These are phyloP conservation scores for Sipha maydis DNA, from an alignment of 2,888 invertebrate species.

Conservation along the genomic window DNA sequence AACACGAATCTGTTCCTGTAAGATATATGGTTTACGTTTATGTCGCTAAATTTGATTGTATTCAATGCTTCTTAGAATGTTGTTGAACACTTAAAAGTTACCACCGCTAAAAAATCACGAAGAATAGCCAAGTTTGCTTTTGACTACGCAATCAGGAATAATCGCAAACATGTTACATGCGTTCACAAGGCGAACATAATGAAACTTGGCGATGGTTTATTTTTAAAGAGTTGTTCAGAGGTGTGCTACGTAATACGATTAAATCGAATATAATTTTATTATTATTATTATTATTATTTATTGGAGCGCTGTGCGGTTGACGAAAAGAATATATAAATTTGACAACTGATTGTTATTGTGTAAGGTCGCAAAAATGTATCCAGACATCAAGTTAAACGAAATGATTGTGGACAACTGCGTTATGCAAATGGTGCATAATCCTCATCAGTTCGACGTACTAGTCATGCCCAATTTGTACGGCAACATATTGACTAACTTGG, in stretches of 20 bases:
- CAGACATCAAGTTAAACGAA: conserved; percentile 91
- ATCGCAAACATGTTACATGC: conserved; percentile 94
- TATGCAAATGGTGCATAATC: conserved; percentile 98
- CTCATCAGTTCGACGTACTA: conserved; percentile 98
- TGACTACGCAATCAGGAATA: conserved; percentile 94
- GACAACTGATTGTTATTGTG: conserved; percentile 63
- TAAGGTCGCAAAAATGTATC: conserved; percentile 86
- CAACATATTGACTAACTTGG: conserved; percentile 96
- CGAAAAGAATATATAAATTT: too few species aligned
- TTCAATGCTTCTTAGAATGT: conserved; percentile 73
- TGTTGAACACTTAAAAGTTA: conserved; percentile 96
- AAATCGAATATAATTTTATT: too few species aligned
- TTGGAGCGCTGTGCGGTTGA: too few species aligned
- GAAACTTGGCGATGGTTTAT: conserved; percentile 97
- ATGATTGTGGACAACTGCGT: conserved; percentile 99
- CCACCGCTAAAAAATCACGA: conserved; percentile 90
- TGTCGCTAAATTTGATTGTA: not conserved
- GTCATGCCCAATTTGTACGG: conserved; percentile 98
- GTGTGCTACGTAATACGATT: conserved; percentile 67
- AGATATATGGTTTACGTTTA: conserved; percentile 14
- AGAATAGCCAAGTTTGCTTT: conserved; percentile 99
- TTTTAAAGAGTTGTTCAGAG: conserved; percentile 88
- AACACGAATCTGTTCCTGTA: conserved; percentile 85
- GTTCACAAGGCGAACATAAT: conserved; percentile 99
- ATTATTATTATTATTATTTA: too few species aligned